phyloP scores from a whole-genome alignment of 2,113 vertebrate species.

The Sclerurus mexicanus region DNA sequence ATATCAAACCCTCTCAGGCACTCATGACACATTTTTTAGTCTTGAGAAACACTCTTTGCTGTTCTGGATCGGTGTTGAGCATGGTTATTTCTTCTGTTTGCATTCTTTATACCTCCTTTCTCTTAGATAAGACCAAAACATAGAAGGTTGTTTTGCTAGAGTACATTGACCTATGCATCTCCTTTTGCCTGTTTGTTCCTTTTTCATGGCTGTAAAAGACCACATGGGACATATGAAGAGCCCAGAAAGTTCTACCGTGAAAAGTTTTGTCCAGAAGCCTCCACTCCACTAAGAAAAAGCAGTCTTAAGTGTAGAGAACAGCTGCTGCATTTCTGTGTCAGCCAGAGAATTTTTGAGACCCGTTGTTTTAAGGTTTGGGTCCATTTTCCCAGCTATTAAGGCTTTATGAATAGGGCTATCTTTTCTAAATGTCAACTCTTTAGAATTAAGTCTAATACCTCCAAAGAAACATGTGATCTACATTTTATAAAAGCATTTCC shows the following conservation, averaged over 20 bases:
- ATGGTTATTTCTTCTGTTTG: neutral
- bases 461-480: neutral
- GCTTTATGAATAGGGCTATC: neutral
- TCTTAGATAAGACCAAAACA: neutral
- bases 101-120: neutral
- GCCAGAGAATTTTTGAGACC: neutral
- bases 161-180: neutral
- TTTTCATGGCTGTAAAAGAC: neutral
- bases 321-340: neutral
- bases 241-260: neutral
- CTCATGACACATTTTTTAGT: neutral
- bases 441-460: neutral
- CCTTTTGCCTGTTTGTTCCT: neutral
- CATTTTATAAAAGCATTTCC: constrained; percentile 4
- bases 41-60: neutral
- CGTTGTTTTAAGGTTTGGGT: neutral
- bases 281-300: neutral
- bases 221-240: neutral
- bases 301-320: neutral
- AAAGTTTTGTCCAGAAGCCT: neutral
- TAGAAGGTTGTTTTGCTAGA: neutral
- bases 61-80: neutral
- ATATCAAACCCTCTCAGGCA: neutral
- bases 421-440: neutral
- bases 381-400: neutral